Percentiles rank a stretch among this genome's conserved stretches.
These are phyloP conservation scores for Gobius niger DNA, from an alignment of 2,113 vertebrate species.

Conservation along the genomic window DNA sequence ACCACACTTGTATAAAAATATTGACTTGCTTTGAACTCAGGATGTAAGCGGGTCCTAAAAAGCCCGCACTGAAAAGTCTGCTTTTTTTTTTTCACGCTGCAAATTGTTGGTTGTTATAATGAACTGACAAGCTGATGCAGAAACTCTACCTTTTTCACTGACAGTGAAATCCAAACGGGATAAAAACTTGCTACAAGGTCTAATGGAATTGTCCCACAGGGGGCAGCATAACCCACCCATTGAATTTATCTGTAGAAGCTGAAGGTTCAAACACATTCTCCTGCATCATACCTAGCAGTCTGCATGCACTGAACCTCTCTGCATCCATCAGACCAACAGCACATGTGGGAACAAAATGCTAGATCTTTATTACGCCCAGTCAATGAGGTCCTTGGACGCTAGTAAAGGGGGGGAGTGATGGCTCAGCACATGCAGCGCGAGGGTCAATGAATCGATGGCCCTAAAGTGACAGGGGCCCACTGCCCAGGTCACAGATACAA, in stretches of 20 bases:
- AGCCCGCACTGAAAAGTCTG: too few species aligned
- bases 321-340: background rate
- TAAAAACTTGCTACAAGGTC: background rate
- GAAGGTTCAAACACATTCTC: background rate
- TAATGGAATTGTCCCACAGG: background rate
- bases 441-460: slow-evolving; percentile 53
- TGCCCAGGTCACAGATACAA: slow-evolving; percentile 36
- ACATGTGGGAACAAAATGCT: slow-evolving; percentile 38
- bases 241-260: slow-evolving; percentile 18
- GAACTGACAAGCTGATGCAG: background rate
- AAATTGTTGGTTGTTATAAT: too few species aligned
- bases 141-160: background rate
- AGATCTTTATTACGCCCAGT: slow-evolving; percentile 64
- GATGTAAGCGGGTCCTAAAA: too few species aligned
- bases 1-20: too few species aligned
- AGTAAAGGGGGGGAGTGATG: slow-evolving; percentile 28
- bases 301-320: too few species aligned
- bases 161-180: background rate
- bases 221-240: slow-evolving; percentile 1
- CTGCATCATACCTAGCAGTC: background rate
- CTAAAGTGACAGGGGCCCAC: slow-evolving; percentile 17
- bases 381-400: slow-evolving; percentile 45
- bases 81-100: too few species aligned
- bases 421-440: slow-evolving; percentile 51
- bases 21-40: too few species aligned